Base-by-base conservation (phyloP, 2,113 vertebrate species). In the Mixornis gularis region DNA sequence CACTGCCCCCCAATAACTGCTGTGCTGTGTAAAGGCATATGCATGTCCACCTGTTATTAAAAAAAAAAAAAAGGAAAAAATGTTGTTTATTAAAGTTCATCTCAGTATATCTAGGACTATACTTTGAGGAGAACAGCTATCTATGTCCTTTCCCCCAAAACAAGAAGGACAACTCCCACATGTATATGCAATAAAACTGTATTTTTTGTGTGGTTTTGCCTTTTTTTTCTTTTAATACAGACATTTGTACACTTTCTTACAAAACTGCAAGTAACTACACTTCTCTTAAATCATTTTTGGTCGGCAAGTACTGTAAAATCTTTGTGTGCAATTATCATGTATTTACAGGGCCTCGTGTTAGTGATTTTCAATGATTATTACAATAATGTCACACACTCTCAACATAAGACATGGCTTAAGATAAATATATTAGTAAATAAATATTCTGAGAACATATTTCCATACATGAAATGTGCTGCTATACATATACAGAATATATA, bases 391-490 rank as follows among this genome's bases (percentile, higher is more conserved):
- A 99, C 98, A 98, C 98, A 98, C 98, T 98, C 98, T 98, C 98
- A 98, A 99, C 98, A 98, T 98, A 99, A 99, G 99, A 99, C 98
- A 99, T 99, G 99, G 98, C 99, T 99, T 99, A 98, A 99, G 98
- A 99, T 99, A 99, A 99, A 99, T 99, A 99, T 99, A 99, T 99
- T 99, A 99, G 99, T 99, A 99, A 99, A 99, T 99, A 99, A 99
- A 99, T 99, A 99, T 99, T 99, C 98, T 98, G 99, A 99, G 99
- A 99, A 99, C 99, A 99, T 99, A 98, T 98, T 99, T 99, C 99
- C 99, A 99, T 99, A 99, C 98, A 98, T 99, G 99, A 99, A 99
- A 99, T 98, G 98, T 98, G 98, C 98, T 99, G 98, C 98, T 99
- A 98, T 99, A 99, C 98, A 99, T 98, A 98, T 98, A 98, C 98